Evolutionary conservation across 2,888 invertebrate species (phyloP).

Genomic region (Biston betularia): DNA sequence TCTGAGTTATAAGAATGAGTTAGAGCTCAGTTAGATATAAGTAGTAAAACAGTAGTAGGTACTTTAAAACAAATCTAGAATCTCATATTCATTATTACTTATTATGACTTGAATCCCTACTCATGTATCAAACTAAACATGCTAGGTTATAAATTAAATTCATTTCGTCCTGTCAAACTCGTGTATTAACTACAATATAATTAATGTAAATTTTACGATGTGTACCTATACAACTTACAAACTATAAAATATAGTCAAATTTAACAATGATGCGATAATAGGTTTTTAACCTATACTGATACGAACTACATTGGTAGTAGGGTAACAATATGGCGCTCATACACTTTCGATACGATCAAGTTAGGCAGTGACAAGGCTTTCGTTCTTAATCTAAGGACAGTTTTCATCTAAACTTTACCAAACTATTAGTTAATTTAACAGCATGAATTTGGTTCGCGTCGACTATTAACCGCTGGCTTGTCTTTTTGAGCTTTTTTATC

Average conservation of each 20-base stretch:
- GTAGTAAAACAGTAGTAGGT: no score
- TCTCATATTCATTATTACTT: no score
- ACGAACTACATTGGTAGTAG: slow-evolving; percentile 49
- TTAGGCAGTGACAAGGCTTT: slow-evolving; percentile 17
- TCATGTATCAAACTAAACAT: neutral
- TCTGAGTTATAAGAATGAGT: no score
- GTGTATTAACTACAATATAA: slow-evolving; percentile 38
- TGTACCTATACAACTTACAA: slow-evolving; percentile 22
- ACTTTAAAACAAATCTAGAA: no score
- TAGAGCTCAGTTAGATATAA: no score
- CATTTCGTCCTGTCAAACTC: slow-evolving; percentile 19
- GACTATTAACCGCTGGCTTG: no score
- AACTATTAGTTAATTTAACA: neutral
- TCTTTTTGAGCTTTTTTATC: no score
- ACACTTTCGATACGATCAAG: slow-evolving; percentile 9
- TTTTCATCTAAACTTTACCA: slow-evolving; percentile 3
- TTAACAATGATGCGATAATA: slow-evolving; percentile 21
- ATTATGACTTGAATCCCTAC: no score
- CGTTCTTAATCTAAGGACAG: slow-evolving; percentile 1
- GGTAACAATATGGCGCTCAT: slow-evolving; percentile 35
- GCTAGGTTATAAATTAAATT: neutral
- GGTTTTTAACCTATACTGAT: slow-evolving; percentile 56
- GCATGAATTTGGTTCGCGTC: no score
- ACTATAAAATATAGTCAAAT: slow-evolving; percentile 17
- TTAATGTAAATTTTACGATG: slow-evolving; percentile 20